Evolutionary conservation across 2,888 invertebrate species (phyloP), one percentile per base, ranked within the genome.

Genomic region (Trimorus sp.): DNA sequence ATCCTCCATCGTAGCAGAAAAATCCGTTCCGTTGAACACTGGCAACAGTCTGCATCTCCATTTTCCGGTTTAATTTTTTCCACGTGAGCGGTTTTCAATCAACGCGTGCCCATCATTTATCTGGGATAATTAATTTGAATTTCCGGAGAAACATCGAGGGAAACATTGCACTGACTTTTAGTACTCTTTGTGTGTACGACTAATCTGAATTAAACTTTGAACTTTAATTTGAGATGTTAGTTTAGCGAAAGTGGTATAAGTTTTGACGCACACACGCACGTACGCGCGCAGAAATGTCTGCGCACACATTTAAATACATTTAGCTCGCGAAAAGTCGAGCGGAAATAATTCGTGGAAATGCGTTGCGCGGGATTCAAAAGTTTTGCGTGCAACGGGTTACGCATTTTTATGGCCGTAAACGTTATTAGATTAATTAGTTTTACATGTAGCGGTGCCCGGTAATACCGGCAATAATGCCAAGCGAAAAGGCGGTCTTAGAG

Each of bases 201-300:
- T 69, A 62, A 79, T 79, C 73, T 68, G 68, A 74, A 79, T 68
- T 59, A 68, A 79, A 73, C 79, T 79, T 79, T 60, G 68, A 74
- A 45, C 79, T 79, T 79, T 73, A 62, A 79, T 79, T 79, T 51
- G 58, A 63, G 79, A 79, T 74, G 79, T 74, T 79, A 68, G 79
- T 68, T 74, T 68, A 79, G 63, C 79, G 36, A 73, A 79, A 62
- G 78, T 73, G 62, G 66, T 73, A 68, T 62, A 79, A 79, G 79
- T 79, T 79, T 68, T 79, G 73, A 66, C 60, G 56, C 60, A 53
- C 16, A 37, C 48, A n/a, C 60, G 16, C 65, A 36, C 36, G 36
- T 37, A n/a, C 60, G 16, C 65, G n/a, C 36, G 36, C 49, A 37
- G n/a, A 7, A 7, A 59, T 14, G n/a, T 14, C 1, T 11, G 11